Base-by-base conservation (phyloP, 2,888 invertebrate species). In the Limnephilus rhombicus region DNA sequence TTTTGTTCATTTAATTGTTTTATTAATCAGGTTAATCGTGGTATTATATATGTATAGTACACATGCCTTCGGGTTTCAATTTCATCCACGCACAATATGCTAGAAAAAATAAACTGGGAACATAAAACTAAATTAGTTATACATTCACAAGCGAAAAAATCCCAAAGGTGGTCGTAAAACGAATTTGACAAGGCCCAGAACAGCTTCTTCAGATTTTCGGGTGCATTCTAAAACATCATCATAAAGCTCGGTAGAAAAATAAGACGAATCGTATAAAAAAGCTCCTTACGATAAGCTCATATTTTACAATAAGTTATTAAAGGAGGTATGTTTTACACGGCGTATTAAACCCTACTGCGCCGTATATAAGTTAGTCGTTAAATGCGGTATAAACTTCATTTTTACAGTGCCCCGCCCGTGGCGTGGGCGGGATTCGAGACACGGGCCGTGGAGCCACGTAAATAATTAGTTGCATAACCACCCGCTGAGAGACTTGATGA, bases 401-500 rank as follows among this genome's bases (percentile, higher is more conserved):
- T 91, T 91, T 53, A 91, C 88, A 81, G 49, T 86, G 80, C 34
- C 91, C 91, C 91, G 88, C 88, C 88, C 88, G 88, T 80, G 88
- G 88, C 88, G 88, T 89, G 88, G 88, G 88, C 68, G 91, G 91
- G 91, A 85, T 53, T 89, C 90, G 92, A 91, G 31, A 89, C 86
- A 82, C 91, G 85, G 86, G 86, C 80, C 41, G 80, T 41, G 90
- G 29, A 85, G 80, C 91, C 83, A 85, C 82, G 86, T 90, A 92
- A 92, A 92, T 92, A 93, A 93, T 93, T 93, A 91, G 93, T 91
- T 82, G 41, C 85, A 34, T 86, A 91, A 34, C 87, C 92, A 37
- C 93, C 90, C 86, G 92, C 93, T 92, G 93, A n/a, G 92, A 24
- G 89, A 37, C 89, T 90, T 93, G 92, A 93, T 93, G 93, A 92